phyloP scores from a whole-genome alignment of 2,888 invertebrate genomes.

The Apamea sordens region DNA sequence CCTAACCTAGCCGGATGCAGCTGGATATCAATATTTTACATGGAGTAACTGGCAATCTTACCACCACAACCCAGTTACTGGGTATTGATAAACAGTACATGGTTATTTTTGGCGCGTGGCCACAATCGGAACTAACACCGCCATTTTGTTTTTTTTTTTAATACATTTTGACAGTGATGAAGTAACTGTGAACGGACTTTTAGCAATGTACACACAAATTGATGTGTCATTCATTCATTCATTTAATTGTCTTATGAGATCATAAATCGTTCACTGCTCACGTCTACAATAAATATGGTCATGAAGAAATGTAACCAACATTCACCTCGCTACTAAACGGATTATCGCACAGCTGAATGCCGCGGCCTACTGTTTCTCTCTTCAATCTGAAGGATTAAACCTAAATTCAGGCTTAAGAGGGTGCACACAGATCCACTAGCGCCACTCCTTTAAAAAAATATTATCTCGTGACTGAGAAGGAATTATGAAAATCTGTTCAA shows the following conservation, averaged over 20 bases:
- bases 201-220: not conserved
- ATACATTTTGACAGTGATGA: not conserved
- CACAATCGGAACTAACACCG: not conserved
- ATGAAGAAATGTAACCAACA: slow-evolving; percentile 29
- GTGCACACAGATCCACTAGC: no score
- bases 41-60: not conserved
- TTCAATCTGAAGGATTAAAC: slow-evolving; percentile 29
- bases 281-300: slow-evolving; percentile 2
- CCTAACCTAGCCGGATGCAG: no score
- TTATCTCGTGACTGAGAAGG: no score
- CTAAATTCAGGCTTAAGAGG: slow-evolving; percentile 10
- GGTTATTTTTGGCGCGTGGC: not conserved
- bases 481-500: no score
- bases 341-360: slow-evolving; percentile 29
- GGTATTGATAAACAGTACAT: not conserved
- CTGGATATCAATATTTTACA: no score
- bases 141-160: not conserved
- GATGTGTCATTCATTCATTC: not conserved
- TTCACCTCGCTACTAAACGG: slow-evolving; percentile 15
- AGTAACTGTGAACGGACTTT: not conserved
- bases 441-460: no score
- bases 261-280: slow-evolving; percentile 19
- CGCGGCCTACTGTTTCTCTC: slow-evolving; percentile 13
- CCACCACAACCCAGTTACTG: not conserved
- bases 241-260: slow-evolving; percentile 16